Evolutionary conservation across 30 jellyfish, hydroid and myxozoan species (phyloP), one percentile per base, ranked within the genome.

Genomic region (Rhopilema esculentum): DNA sequence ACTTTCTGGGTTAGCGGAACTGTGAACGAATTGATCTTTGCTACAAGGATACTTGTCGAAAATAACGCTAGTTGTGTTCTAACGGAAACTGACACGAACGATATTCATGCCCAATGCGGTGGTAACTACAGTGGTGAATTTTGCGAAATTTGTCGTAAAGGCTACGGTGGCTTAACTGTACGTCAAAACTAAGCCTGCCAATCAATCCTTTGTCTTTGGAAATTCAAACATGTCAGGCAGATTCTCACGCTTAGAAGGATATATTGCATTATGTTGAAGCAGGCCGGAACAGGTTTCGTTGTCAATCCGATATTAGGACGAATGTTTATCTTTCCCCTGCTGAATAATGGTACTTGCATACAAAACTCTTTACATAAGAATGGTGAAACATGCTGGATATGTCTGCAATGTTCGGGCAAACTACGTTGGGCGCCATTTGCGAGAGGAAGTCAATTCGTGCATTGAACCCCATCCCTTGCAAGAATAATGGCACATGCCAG

Each of bases 91-190:
- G 24, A 26, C 9, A 20, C 1, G 19, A 75, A 0, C 26, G 69
- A 8, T 91, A 76, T 29, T 21, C 81, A 26, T 89, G 97, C 72
- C n/a, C 64, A 32, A 32, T 89, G 97, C 57, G 16, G 67, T 8
- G 86, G 90, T 16, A 85, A 85, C 61, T 85, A 72, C 28, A 69
- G 78, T 1, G 94, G 94, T 16, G 67, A 66, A 40, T 85, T 26
- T 33, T 85, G 94, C 63, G 68, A 63, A 18, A 1, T 84, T 12
- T 85, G 94, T 33, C 65, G 40, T 6, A 29, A 27, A 1, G 97
- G 97, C 27, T 91, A 20, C 66, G 25, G 86, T 26, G 97, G 97
- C 19, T 67, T 25, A 40, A 66, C 21, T 91, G 97, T 69, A 27
- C 90, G 20, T 28, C 18, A 0, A 78, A 66, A 21, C 50, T 84